A percentile compares a stretch with the other conserved stretches of the same genome.
Conservation (phyloP, 2,797 vertebrate species). For the Urophycis tenuis region DNA sequence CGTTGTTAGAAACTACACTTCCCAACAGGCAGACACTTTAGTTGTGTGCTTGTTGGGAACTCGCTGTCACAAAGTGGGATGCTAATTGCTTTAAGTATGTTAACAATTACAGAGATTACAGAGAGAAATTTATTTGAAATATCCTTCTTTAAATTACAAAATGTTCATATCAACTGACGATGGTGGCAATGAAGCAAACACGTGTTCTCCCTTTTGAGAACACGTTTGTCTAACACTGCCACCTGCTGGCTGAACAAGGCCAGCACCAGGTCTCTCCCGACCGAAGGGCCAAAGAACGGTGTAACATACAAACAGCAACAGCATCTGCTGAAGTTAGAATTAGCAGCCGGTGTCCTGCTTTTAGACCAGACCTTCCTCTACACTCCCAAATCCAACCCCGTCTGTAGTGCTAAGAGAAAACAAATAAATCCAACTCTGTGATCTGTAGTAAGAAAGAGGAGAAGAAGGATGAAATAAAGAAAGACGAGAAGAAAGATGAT, state of each 20-base stretch:
- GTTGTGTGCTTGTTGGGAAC: constrained; percentile 1
- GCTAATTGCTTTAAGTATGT: not conserved
- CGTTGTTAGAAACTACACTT: not conserved
- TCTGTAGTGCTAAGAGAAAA: not conserved
- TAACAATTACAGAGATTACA: not conserved
- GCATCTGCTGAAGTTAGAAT: not conserved
- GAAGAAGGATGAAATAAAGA: constrained; percentile 66
- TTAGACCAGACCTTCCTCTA: not conserved
- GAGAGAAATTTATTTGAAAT: not conserved
- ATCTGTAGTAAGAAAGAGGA: constrained; percentile 73
- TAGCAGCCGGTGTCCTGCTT: not conserved
- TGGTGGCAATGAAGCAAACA: not conserved
- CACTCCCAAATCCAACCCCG: constrained; percentile 8
- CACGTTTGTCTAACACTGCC: constrained; percentile 14
- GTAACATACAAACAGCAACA: not conserved
- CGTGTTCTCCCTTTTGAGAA: not conserved
- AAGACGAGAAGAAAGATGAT: constrained; percentile 53
- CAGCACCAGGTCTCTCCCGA: constrained; percentile 37
- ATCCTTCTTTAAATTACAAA: not conserved
- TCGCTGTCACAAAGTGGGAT: not conserved
- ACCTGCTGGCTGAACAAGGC: constrained; percentile 46
- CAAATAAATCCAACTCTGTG: constrained; percentile 44
- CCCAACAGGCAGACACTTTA: not conserved
- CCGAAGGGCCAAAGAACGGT: not conserved
- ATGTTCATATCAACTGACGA: not conserved